These are phyloP conservation scores for Pithys albifrons DNA, from an alignment of 2,113 vertebrate species.

Conservation along the genomic window DNA sequence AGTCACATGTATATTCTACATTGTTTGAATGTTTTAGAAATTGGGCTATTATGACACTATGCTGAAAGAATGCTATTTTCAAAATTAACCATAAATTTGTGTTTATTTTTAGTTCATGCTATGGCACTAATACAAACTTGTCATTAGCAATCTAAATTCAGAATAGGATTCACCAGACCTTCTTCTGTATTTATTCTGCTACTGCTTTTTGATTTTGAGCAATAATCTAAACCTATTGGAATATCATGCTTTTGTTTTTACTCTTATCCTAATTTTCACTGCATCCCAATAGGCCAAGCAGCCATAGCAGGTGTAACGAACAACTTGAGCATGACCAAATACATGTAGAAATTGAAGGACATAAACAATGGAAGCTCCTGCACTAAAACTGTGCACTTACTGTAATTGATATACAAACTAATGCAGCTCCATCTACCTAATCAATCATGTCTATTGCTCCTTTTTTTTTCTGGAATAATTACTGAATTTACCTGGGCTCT, in stretches of 20 bases:
- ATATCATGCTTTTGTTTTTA: neutral
- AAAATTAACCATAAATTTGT: neutral
- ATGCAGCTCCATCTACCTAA: neutral
- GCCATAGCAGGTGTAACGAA: neutral
- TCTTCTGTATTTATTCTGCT: neutral
- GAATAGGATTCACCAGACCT: neutral
- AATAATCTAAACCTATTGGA: conserved; percentile 30
- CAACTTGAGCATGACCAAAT: neutral
- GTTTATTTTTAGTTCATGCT: neutral
- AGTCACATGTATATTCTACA: neutral
- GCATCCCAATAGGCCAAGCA: conserved; percentile 42
- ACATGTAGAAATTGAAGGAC: neutral
- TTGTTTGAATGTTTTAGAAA: neutral
- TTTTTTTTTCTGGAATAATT: neutral
- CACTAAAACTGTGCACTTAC: neutral
- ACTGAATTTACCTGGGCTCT: neutral
- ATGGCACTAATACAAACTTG: neutral
- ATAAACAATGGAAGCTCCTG: conserved; percentile 9
- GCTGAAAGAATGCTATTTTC: neutral
- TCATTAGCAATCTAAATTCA: neutral
- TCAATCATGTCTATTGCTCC: neutral
- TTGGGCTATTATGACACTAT: neutral
- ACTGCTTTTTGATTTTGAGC: neutral
- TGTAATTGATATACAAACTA: neutral
- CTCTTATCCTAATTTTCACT: conserved; percentile 59